Base-by-base conservation (phyloP, 2,797 vertebrate species). In the Melanotaenia pygmaea region DNA sequence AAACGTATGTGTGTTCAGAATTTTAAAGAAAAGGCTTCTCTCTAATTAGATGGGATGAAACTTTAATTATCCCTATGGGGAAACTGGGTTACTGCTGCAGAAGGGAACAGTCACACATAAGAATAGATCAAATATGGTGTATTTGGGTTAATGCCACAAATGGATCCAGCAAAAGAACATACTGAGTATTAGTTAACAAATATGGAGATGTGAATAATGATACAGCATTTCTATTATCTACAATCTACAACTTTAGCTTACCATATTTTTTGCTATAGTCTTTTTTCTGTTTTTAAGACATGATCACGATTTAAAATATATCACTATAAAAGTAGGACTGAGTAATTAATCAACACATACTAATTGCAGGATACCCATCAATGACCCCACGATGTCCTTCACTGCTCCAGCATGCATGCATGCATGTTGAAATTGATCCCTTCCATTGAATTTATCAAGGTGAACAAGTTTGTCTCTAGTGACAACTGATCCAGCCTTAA, bases 21-120 rank as follows among this genome's bases (percentile, higher is more conserved):
- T 89, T 72, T 82, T 74, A 80, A 81, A 81, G 76, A 62, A 83
- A 85, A 88, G 63, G 67, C 79, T 82, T 74, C 78, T 85, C 79
- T 78, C 78, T 77, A 88, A 89, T 90, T 87, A 86, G 85, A 90
- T 67, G 64, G 83, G 68, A 90, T 92, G 60, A 90, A 92, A 89
- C 76, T 89, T 89, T 89, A 91, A 91, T 89, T 81, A 88, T 84
- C 80, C 89, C 87, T 60, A 35, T 61, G 83, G 88, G 89, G 77
- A 57, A 86, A 79, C 70, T 69, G 72, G 79, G 83, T 84, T 82
- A 80, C 76, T 75, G 76, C 82, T 66, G 82, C 83, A 77, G 81
- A 61, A 16, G 63, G 67, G 72, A 83, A 79, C 74, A 81, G 67
- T 74, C 58, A 45, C 38, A 66, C 85, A 86, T 79, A 81, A 85